Evolutionary conservation across 2,797 vertebrate genomes (phyloP), one percentile per base, ranked within the genome.

Genomic region (Eidolon dupreanum): DNA sequence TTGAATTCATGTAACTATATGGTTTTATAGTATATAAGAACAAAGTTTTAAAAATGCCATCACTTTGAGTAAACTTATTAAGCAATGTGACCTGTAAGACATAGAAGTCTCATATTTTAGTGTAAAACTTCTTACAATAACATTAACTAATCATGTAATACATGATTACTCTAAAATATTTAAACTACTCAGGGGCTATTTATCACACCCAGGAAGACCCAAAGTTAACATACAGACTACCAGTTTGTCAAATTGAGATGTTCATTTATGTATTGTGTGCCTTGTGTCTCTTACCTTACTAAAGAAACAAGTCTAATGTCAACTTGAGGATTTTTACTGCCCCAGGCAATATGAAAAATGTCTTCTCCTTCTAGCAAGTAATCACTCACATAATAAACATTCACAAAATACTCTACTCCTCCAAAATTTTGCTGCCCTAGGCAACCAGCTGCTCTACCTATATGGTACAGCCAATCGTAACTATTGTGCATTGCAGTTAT

Each of bases 381-480:
- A 96, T 94, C 84, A 95, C 61, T 94, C 66, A 95, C 87, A 83
- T 92, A 95, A 93, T 96, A 96, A 98, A 96, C 63, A 97, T 81
- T 26, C 87, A 79, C 79, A 94, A 93, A 97, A 88, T 19, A 86
- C 43, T 96, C 90, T 66, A 41, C 13, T 93, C 19, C 31, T 96
- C 61, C 90, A 88, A 95, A 88, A 92, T 59, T 90, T 95, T 93
- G 51, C 59, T 79, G 94, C 97, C 81, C 22, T 26, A 77, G 94
- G 96, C 93, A 94, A 94, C 33, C 94, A 93, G 94, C 73, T 95
- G 36, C 57, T 96, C 90, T 73, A 88, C 55, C 38, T 93, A 51
- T 73, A 83, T 24, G 74, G 11, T 65, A 46, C 28, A 96, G 41
- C 17, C 90, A 43, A 6, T 75, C n/a, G 41, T 85, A 93, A 51